Base-by-base conservation (phyloP, 2,888 invertebrate species). In the Drosophila kanekoi region DNA sequence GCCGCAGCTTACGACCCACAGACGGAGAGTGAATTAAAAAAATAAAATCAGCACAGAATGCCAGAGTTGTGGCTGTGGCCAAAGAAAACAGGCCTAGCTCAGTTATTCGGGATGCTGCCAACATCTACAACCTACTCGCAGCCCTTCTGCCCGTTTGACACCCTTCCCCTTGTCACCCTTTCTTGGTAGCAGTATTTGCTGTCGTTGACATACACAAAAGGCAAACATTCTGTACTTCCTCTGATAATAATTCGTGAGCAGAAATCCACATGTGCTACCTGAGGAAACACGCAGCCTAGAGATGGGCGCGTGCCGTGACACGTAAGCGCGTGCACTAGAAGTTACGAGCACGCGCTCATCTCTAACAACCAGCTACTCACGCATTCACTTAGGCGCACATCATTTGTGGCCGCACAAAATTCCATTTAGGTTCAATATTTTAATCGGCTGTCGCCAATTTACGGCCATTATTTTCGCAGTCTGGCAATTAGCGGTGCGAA, bases 201-300 rank as follows among this genome's bases (percentile, higher is more conserved):
- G 38, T 9, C 43, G 40, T 18, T 47, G 53, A 56, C 53, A 72
- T 16, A 52, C 54, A 75, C 72, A 63, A 53, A 69, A 58, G 56
- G 59, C 54, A 66, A 68, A 68, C 63, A 63, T 57, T 43, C 75
- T 68, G 72, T 62, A 81, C 74, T 78, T 84, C 66, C 75, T 68
- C 51, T 63, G 74, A 81, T 83, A 74, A 72, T 38, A 51, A 67
- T 68, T 59, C 10, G 28, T 28, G 11, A 37, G 18, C 38, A 6
- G 6, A 43, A 23, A 16, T 33, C 40, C 37, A 38, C 14, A 51
- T 37, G 28, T 52, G 40, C 8, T 6, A 38, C 23, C 33, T 38
- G 16, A 18, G 14, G 33, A 14, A 32, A 53, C 57, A 35, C 43
- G n/a, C 41, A 58, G 18, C 28, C 8, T n/a, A 13, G 47, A 14